Base-by-base conservation (phyloP, 2,113 vertebrate species). In the Hiodon alosoides region DNA sequence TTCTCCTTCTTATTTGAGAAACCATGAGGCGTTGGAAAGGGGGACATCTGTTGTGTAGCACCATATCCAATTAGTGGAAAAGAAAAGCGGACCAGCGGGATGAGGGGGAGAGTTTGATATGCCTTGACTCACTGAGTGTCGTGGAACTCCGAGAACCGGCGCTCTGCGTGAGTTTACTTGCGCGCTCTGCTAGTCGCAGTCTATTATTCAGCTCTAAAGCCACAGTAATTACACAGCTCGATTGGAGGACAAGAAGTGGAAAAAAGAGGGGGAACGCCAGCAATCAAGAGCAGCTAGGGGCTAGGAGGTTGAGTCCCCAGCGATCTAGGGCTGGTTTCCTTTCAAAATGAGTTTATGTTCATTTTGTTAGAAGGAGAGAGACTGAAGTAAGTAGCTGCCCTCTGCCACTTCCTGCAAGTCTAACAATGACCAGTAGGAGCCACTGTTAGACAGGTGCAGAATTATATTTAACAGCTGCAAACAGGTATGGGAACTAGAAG, bases 391-490 rank as follows among this genome's bases (percentile, higher is more conserved):
- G 3, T 64, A 16, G 3, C 14, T 17, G 4, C n/a, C 61, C 7
- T 64, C 14, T 5, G 6, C 13, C 50, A 9, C 47, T 14, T 58
- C 75, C 70, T 86, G 83, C 77, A 86, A 65, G 59, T 72, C 81
- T n/a, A 6, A n/a, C 17, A 71, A 58, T 61, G 51, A 62, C 84
- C 87, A 89, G 85, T 79, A 87, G 89, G 81, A 73, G 86, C 8
- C 76, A 84, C 82, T 89, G 74, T 85, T 67, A 80, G 81, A 84
- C 82, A 85, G 81, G 67, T 79, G 55, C 6, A 78, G 46, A 62
- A 50, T 60, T 62, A 62, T 51, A 47, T 62, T 50, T 52, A 9
- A 1, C 11, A 9, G 31, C 31, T 11, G 59, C 11, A 47, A 67
- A 52, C 48, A 54, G 61, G n/a, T 51, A 3, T 16, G 17, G 57